Evolutionary conservation across 2,888 invertebrate species (phyloP).

Genomic region (Cephus runcator): DNA sequence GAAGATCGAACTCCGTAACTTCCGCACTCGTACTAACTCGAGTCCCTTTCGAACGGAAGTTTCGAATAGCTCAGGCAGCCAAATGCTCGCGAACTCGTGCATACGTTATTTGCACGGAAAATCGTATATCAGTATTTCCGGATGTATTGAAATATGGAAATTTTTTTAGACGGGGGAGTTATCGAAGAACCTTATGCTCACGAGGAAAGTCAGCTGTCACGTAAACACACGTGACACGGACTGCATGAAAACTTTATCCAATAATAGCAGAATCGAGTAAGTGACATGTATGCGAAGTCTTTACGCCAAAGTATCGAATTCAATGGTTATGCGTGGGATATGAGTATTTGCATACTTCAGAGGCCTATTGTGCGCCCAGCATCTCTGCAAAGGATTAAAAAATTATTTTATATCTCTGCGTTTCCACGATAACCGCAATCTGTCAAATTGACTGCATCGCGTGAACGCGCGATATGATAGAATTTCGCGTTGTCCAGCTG

Average conservation of each 20-base stretch:
- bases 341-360: not conserved
- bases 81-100: not conserved
- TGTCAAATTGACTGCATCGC: not conserved
- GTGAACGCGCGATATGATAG: no score
- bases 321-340: not conserved
- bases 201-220: not conserved
- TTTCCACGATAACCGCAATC: not conserved
- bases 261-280: not conserved
- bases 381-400: not conserved
- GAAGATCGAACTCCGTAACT: not conserved
- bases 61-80: not conserved
- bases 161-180: not conserved
- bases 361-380: not conserved
- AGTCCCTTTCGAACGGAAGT: not conserved
- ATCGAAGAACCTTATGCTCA: not conserved
- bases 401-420: not conserved
- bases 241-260: not conserved
- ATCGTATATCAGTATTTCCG: not conserved
- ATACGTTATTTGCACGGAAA: not conserved
- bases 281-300: not conserved
- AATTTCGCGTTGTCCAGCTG: not conserved
- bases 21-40: not conserved
- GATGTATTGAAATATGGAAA: not conserved
- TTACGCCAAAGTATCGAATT: not conserved
- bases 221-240: not conserved